Conservation (phyloP, 64 coral and sea anemone species). For the Platygyra sinensis region DNA sequence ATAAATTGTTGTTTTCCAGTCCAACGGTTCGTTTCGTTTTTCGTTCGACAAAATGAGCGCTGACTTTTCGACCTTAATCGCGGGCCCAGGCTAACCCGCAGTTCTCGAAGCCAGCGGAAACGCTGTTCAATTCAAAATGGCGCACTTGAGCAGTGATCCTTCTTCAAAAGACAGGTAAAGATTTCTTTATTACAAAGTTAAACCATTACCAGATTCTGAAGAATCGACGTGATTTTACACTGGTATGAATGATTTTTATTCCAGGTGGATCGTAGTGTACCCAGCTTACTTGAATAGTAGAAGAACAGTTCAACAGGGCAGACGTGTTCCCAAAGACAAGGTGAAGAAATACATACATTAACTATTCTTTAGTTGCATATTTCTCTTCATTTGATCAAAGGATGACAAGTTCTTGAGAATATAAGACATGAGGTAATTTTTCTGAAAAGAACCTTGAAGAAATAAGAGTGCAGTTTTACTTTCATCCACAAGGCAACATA, state of each 20-base stretch:
- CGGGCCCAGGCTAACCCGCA: slow-evolving; percentile 4
- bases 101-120: not conserved
- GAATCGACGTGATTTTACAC: not conserved
- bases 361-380: not conserved
- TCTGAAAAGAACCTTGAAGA: too few species aligned
- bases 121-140: slow-evolving; percentile 25
- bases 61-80: not conserved
- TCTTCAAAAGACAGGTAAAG: slow-evolving; percentile 82
- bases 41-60: not conserved
- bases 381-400: too few species aligned
- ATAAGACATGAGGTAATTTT: too few species aligned
- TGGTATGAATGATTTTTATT: not conserved
- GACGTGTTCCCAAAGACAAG: slow-evolving; percentile 90
- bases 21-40: slow-evolving; percentile 4
- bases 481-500: too few species aligned
- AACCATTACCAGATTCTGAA: not conserved
- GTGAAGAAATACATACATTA: slow-evolving; percentile 8
- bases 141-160: slow-evolving; percentile 75
- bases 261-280: slow-evolving; percentile 93
- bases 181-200: not conserved
- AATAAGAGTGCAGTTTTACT: too few species aligned
- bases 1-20: not conserved
- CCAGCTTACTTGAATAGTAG: slow-evolving; percentile 92
- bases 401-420: too few species aligned
- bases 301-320: slow-evolving; percentile 88